Evolutionary conservation across 2,888 invertebrate species (phyloP).

Genomic region (Chloromyia formosa): DNA sequence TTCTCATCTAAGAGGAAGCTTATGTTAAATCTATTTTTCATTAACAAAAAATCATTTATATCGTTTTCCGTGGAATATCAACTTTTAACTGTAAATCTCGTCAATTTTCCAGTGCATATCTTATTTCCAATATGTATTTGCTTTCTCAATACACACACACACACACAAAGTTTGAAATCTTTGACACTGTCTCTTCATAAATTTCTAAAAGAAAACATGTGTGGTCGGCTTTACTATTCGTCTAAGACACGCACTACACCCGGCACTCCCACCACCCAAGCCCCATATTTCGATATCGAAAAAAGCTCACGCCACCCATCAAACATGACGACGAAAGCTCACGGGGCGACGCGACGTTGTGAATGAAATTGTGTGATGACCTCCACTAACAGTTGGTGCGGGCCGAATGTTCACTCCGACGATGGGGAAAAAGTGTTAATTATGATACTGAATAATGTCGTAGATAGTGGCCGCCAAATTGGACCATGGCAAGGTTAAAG

Average conservation of each 20-base stretch:
- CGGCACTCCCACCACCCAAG: not conserved
- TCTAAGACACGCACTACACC: not conserved
- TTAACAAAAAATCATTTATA: too few relatives aligned
- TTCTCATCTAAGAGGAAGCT: too few relatives aligned
- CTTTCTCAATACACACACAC: too few relatives aligned
- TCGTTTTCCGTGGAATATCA: too few relatives aligned
- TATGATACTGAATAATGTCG: conserved; percentile 16
- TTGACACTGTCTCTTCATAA: too few relatives aligned
- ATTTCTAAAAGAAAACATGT: too few relatives aligned
- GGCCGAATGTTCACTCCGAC: conserved; percentile 24
- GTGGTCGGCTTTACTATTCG: not conserved
- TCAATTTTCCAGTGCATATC: too few relatives aligned
- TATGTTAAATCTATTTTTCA: too few relatives aligned
- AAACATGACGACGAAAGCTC: not conserved
- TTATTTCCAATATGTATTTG: too few relatives aligned
- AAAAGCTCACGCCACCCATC: conserved; percentile 3
- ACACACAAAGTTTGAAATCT: too few relatives aligned
- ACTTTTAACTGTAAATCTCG: too few relatives aligned
- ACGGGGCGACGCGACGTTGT: not conserved
- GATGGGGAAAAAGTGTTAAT: conserved; percentile 22
- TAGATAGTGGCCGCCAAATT: conserved; percentile 30
- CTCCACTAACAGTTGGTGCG: conserved; percentile 30
- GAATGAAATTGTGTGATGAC: conserved; percentile 31
- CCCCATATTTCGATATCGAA: conserved; percentile 6
- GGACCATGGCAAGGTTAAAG: conserved; percentile 23